Percentiles rank a stretch among this genome's conserved stretches.
Evolutionary conservation across 2,888 invertebrate species (phyloP).

Genomic region (Hipparchia semele): DNA sequence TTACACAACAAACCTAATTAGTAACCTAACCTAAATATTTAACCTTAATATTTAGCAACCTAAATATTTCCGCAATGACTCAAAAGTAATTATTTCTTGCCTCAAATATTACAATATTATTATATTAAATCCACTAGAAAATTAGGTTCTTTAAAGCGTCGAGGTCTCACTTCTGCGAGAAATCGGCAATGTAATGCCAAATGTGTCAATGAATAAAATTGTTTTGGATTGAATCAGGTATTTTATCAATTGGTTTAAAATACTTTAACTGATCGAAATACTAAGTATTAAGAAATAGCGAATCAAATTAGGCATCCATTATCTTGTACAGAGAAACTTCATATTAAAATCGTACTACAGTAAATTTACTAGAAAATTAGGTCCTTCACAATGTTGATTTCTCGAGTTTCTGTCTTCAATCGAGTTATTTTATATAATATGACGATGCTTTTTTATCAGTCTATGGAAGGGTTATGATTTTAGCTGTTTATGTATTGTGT

Average conservation of each 20-base stretch:
- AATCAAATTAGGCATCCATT: background rate
- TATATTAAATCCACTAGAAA: background rate
- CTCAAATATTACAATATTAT: background rate
- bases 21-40: too few relatives aligned
- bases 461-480: too few relatives aligned
- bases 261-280: background rate
- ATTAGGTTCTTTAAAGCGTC: background rate
- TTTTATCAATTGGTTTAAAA: too few relatives aligned
- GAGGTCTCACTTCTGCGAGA: background rate
- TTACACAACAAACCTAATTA: background rate
- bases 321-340: background rate
- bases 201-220: too few relatives aligned
- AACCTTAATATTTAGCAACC: too few relatives aligned
- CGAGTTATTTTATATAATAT: slow-evolving; percentile 18
- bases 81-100: background rate
- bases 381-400: slow-evolving; percentile 3
- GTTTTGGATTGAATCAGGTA: too few relatives aligned
- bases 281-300: background rate
- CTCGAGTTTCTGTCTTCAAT: background rate
- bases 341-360: background rate
- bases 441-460: slow-evolving; percentile 25
- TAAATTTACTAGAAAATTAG: slow-evolving; percentile 3
- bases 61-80: background rate
- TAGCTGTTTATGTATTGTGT: too few relatives aligned
- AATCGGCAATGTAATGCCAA: too few relatives aligned